phyloP scores from a whole-genome alignment of 2,888 invertebrate species.

The Trichopria drosophilae region DNA sequence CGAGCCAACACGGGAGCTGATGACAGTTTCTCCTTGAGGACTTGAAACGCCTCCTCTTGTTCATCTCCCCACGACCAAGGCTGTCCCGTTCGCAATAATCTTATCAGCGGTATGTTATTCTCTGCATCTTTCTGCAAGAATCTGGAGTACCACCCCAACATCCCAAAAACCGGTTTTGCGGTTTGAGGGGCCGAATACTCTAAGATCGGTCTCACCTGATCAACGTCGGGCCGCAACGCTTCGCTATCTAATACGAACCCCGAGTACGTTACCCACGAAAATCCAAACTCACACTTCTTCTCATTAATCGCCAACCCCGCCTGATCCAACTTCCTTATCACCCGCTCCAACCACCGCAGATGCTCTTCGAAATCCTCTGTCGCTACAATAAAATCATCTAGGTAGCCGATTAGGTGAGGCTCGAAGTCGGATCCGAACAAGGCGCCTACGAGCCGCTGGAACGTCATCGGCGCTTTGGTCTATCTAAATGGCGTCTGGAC shows the following conservation, averaged over 20 bases:
- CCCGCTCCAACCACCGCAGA: background rate
- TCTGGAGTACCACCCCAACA: background rate
- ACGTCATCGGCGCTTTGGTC: no score
- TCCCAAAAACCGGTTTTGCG: background rate
- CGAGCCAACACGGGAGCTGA: background rate
- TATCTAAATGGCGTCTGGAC: no score
- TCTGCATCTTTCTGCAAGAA: background rate
- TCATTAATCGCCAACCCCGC: background rate
- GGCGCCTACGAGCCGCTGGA: no score
- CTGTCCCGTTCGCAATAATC: no score
- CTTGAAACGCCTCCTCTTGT: background rate
- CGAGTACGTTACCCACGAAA: background rate
- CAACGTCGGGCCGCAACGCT: background rate
- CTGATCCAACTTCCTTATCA: background rate
- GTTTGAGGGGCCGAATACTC: background rate
- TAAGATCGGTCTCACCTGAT: background rate
- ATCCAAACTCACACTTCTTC: background rate
- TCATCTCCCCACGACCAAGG: background rate
- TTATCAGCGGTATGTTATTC: background rate
- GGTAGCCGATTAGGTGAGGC: no score
- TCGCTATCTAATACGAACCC: background rate
- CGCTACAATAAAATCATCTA: no score
- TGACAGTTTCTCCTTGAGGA: background rate
- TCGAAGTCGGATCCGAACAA: no score
- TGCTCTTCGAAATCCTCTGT: background rate